A percentile compares a stretch with the other conserved stretches of the same genome.
Evolutionary conservation across 2,888 invertebrate genomes (phyloP).

Genomic region (Eugnorisma glareosa): DNA sequence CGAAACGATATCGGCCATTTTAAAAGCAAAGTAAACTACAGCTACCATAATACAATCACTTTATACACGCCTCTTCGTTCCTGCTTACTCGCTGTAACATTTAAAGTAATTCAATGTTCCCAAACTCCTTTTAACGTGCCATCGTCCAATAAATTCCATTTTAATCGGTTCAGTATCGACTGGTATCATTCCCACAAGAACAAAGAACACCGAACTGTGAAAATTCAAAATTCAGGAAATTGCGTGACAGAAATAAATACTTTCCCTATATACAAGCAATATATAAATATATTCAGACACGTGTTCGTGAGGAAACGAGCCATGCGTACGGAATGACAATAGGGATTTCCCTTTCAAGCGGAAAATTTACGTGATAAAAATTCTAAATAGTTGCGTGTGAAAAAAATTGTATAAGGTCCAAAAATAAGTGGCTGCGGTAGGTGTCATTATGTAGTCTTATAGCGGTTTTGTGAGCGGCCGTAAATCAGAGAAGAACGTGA

Average conservation of each 20-base stretch:
- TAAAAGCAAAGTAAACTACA: constrained; percentile 51
- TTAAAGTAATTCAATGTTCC: constrained; percentile 72
- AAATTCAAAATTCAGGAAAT: constrained; percentile 83
- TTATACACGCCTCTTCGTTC: constrained; percentile 53
- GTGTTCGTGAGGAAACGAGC: constrained; percentile 88
- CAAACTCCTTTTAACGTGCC: constrained; percentile 78
- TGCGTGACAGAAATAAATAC: constrained; percentile 89
- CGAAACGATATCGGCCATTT: constrained; percentile 34
- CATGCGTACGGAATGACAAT: constrained; percentile 88
- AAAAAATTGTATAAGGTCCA: constrained; percentile 87
- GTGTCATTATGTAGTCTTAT: constrained; percentile 87
- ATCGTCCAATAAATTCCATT: constrained; percentile 77
- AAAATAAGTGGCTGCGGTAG: constrained; percentile 89
- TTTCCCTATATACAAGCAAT: constrained; percentile 78
- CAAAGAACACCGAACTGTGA: constrained; percentile 76
- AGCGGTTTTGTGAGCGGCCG: constrained; percentile 82
- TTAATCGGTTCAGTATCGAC: constrained; percentile 80
- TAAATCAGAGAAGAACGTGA: constrained; percentile 88
- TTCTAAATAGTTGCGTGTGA: constrained; percentile 89
- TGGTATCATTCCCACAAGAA: constrained; percentile 64
- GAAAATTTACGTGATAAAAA: constrained; percentile 91
- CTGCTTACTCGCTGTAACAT: constrained; percentile 61
- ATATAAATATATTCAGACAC: constrained; percentile 85
- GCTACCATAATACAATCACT: constrained; percentile 54
- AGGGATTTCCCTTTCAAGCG: constrained; percentile 89